Conservation (phyloP, 2,797 vertebrate species). For the Pangasius macronema region DNA sequence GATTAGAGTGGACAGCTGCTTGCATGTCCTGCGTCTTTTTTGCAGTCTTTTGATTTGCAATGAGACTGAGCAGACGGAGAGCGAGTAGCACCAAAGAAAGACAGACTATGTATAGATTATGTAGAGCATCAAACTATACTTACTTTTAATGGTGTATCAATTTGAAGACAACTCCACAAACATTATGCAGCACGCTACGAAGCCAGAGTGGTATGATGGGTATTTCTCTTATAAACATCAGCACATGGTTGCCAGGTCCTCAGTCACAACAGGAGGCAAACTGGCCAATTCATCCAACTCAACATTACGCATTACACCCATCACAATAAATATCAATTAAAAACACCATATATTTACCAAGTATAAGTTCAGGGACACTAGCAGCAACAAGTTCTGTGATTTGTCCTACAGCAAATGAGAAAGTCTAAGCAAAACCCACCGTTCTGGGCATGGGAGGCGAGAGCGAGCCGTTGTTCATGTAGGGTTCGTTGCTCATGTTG, state of each 20-base stretch:
- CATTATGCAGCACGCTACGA: not conserved
- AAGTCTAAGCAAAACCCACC: slow-evolving; percentile 68
- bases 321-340: not conserved
- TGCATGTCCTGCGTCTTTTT: slow-evolving; percentile 60
- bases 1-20: slow-evolving; percentile 78
- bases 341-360: no score
- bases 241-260: slow-evolving; percentile 23
- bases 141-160: not conserved
- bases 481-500: slow-evolving; percentile 95
- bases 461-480: slow-evolving; percentile 97
- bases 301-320: not conserved
- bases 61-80: slow-evolving; percentile 58
- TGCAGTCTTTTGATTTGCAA: slow-evolving; percentile 60
- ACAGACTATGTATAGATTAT: not conserved
- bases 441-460: slow-evolving; percentile 96
- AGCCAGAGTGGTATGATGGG: not conserved
- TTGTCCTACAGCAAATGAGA: not conserved
- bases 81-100: not conserved
- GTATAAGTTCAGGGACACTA: not conserved
- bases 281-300: not conserved
- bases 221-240: not conserved
- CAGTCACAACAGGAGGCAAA: slow-evolving; percentile 31
- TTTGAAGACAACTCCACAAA: not conserved
- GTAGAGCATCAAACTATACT: not conserved
- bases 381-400: not conserved